Evolutionary conservation across 2,113 vertebrate species (phyloP).

Genomic region (Phyllopteryx taeniolatus): DNA sequence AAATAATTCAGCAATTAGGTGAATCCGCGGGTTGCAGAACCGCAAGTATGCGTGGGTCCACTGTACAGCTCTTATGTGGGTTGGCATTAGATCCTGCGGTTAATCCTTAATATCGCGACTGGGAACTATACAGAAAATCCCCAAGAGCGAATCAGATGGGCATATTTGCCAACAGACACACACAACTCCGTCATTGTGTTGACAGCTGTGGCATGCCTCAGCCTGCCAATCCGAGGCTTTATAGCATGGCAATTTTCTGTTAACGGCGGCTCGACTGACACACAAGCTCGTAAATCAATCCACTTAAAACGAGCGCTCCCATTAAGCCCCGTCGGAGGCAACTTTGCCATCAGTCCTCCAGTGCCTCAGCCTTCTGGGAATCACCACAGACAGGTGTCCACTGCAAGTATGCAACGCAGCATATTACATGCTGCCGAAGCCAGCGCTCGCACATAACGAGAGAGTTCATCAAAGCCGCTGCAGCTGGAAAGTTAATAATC

Average conservation of each 20-base stretch:
- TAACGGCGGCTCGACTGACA: constrained; percentile 38
- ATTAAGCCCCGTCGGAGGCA: constrained; percentile 32
- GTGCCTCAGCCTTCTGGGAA: constrained; percentile 7
- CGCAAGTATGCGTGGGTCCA: too few species aligned
- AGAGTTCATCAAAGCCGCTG: constrained; percentile 27
- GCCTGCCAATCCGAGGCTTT: constrained; percentile 18
- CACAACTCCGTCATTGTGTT: constrained; percentile 17
- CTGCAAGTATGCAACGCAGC: constrained; percentile 2
- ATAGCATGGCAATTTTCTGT: constrained; percentile 32
- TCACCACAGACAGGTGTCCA: constrained; percentile 12
- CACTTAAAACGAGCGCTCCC: constrained; percentile 48
- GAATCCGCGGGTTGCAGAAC: too few species aligned
- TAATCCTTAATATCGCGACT: background rate
- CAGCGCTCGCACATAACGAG: background rate
- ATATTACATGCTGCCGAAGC: background rate
- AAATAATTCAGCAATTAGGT: too few species aligned
- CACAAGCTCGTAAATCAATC: constrained; percentile 43
- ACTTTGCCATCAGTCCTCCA: constrained; percentile 30
- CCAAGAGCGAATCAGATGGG: background rate
- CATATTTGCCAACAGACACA: constrained; percentile 13
- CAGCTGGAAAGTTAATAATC: constrained; percentile 39
- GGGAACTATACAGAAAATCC: background rate
- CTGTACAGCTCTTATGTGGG: background rate
- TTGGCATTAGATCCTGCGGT: background rate
- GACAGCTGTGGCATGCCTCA: constrained; percentile 33